Conservation (phyloP, 2,113 vertebrate species). For the Seriola dumerili region DNA sequence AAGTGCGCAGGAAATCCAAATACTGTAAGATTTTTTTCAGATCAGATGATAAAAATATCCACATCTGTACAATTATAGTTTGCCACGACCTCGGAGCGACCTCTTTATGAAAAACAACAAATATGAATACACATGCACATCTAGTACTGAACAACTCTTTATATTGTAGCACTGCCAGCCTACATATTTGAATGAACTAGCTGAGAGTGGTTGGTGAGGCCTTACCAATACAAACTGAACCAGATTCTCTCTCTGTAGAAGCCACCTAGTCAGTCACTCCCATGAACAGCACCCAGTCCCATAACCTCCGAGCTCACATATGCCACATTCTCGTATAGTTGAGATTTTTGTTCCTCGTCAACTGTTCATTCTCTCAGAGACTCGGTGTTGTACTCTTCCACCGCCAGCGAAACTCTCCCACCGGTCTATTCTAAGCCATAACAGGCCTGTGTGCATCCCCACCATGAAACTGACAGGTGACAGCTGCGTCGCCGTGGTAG, state of each 20-base stretch:
- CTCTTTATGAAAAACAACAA: neutral
- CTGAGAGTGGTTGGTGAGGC: slow-evolving; percentile 25
- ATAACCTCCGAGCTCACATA: slow-evolving; percentile 33
- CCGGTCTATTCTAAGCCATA: slow-evolving; percentile 76
- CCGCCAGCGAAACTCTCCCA: slow-evolving; percentile 63
- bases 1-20: neutral
- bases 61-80: neutral
- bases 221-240: slow-evolving; percentile 65
- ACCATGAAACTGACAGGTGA: slow-evolving; percentile 82
- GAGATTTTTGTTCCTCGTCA: slow-evolving; percentile 49
- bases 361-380: slow-evolving; percentile 55
- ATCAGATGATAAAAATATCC: neutral
- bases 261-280: slow-evolving; percentile 48
- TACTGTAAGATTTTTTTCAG: neutral
- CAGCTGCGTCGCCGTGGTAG: slow-evolving; percentile 81
- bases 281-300: slow-evolving; percentile 15
- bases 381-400: slow-evolving; percentile 41
- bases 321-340: slow-evolving; percentile 54
- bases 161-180: neutral
- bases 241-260: slow-evolving; percentile 30
- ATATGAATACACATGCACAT: neutral
- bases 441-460: slow-evolving; percentile 63
- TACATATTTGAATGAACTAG: slow-evolving; percentile 21
- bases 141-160: neutral
- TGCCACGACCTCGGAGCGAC: neutral